Percentiles rank a stretch among this genome's conserved stretches.
phyloP scores from a whole-genome alignment of 1,140 invertebrate species.

The Euwallacea fornicatus region DNA sequence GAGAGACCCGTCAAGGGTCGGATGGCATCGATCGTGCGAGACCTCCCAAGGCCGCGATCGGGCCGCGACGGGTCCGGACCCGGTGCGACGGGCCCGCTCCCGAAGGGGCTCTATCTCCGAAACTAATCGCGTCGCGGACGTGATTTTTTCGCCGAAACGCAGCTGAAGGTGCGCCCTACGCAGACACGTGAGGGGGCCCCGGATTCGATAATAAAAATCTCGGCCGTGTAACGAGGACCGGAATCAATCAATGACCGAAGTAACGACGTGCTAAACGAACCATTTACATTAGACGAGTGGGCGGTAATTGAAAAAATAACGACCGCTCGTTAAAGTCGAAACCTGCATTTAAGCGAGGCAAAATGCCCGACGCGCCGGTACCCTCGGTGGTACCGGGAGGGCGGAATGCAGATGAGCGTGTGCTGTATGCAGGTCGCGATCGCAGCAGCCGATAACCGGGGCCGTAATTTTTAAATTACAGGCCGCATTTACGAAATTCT shows the following conservation, averaged over 20 bases:
- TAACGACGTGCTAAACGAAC: conserved; percentile 2
- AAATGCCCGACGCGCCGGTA: neutral
- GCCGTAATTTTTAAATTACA: conserved; percentile 1
- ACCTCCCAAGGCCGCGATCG: too few species aligned
- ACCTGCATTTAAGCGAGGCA: neutral
- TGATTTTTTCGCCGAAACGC: too few species aligned
- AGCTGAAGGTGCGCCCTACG: too few species aligned
- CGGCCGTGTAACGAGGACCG: neutral
- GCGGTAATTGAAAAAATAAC: conserved; percentile 4
- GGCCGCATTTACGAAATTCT: neutral
- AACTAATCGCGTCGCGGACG: too few species aligned
- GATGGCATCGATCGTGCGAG: too few species aligned
- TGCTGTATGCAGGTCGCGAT: conserved; percentile 4
- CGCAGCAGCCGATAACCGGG: neutral
- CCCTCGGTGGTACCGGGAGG: neutral
- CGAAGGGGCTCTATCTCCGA: too few species aligned
- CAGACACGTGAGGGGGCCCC: too few species aligned
- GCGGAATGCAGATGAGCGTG: conserved; percentile 6
- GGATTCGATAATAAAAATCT: neutral
- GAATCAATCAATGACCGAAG: neutral
- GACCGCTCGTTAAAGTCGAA: neutral
- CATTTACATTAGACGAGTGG: neutral
- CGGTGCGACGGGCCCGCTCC: too few species aligned
- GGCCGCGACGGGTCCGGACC: too few species aligned
- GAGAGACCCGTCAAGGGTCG: too few species aligned